A percentile compares a stretch with the other conserved stretches of the same genome.
phyloP scores from a whole-genome alignment of 2,113 vertebrate genomes.

The Agapornis roseicollis region DNA sequence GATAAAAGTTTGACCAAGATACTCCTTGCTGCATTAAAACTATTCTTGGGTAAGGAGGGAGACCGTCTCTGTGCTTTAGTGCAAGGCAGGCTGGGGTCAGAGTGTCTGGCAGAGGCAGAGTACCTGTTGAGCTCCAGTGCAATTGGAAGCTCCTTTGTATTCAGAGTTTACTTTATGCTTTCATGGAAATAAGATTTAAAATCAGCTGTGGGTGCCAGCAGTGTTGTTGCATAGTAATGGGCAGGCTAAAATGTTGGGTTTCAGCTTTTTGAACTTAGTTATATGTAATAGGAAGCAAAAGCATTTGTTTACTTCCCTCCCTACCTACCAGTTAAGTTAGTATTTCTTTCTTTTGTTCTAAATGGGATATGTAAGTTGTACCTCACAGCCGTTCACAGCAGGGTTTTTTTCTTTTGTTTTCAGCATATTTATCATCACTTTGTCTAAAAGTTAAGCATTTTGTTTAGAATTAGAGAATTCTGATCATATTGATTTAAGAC shows the following conservation, averaged over 20 bases:
- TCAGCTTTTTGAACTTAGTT: background rate
- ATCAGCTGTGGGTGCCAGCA: background rate
- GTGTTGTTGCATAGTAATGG: background rate
- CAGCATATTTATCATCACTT: background rate
- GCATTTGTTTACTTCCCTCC: background rate
- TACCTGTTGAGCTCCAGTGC: background rate
- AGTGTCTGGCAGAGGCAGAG: background rate
- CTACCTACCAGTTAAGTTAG: background rate
- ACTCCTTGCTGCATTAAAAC: background rate
- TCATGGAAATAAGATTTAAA: background rate
- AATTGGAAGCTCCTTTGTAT: background rate
- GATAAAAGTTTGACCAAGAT: background rate
- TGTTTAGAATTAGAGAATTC: background rate
- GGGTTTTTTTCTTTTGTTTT: background rate
- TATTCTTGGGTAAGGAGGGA: background rate
- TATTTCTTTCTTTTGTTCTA: background rate
- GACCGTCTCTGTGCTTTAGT: background rate
- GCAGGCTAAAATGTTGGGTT: background rate
- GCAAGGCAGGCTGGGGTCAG: background rate
- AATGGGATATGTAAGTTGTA: background rate
- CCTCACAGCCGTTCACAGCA: background rate
- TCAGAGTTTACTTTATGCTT: background rate
- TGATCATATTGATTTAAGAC: background rate
- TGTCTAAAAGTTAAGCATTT: background rate
- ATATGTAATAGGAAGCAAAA: background rate